Percentiles rank a stretch among this genome's conserved stretches.
phyloP scores from a whole-genome alignment of 1,140 invertebrate genomes.

The Procambarus clarkii region DNA sequence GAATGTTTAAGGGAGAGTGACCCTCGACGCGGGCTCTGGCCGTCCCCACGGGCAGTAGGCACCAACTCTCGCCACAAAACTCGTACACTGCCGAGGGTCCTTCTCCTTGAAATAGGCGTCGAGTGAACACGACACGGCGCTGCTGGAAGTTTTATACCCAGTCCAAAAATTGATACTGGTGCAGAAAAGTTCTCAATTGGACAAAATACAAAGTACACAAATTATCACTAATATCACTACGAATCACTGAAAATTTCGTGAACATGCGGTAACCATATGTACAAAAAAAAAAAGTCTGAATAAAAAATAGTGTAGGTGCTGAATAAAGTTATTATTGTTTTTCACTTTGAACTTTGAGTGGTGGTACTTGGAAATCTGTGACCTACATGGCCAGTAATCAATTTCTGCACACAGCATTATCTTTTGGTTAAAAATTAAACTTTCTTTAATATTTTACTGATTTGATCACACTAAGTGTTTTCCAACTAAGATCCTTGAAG shows the following conservation, averaged over 20 bases:
- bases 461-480: slow-evolving; percentile 3
- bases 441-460: slow-evolving; percentile 1
- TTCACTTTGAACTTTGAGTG: slow-evolving; percentile 65
- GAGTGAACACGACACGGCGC: slow-evolving; percentile 29
- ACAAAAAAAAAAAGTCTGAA: slow-evolving; percentile 46
- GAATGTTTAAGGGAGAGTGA: slow-evolving; percentile 17
- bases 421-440: background rate
- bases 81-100: background rate
- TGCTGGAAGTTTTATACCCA: slow-evolving; percentile 28
- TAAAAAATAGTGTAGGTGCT: slow-evolving; percentile 67
- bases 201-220: slow-evolving; percentile 69
- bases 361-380: slow-evolving; percentile 36
- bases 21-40: background rate
- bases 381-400: slow-evolving; percentile 11
- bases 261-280: slow-evolving; percentile 66
- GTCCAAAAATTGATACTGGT: slow-evolving; percentile 34
- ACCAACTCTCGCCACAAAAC: background rate
- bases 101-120: slow-evolving; percentile 4
- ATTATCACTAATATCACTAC: slow-evolving; percentile 69
- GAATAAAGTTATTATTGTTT: slow-evolving; percentile 46
- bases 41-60: background rate
- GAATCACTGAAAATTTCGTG: slow-evolving; percentile 64
- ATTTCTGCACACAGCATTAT: slow-evolving; percentile 34
- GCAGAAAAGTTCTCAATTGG: slow-evolving; percentile 54
- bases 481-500: slow-evolving; percentile 13